Evolutionary conservation across 2,888 invertebrate species (phyloP).

Genomic region (Acronicta aceris): DNA sequence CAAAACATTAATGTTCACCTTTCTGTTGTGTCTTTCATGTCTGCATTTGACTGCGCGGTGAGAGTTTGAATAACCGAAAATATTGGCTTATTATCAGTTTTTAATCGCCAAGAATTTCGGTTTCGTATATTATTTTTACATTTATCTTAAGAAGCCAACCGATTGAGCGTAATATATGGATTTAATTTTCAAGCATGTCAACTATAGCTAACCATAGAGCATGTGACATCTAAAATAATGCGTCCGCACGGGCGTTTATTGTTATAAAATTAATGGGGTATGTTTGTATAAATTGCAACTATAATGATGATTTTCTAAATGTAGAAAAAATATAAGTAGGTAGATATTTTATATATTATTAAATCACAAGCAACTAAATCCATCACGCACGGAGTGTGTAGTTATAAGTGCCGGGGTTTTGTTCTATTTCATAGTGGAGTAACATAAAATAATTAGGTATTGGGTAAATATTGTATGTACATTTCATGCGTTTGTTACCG

Average conservation of each 20-base stretch:
- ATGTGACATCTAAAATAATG: conserved; percentile 3
- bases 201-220: conserved; percentile 34
- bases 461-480: conserved; percentile 37
- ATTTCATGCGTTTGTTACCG: conserved; percentile 62
- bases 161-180: conserved; percentile 7
- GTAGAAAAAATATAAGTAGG: conserved; percentile 7
- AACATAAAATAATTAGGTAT: conserved; percentile 25
- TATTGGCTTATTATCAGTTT: neutral
- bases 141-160: conserved; percentile 21
- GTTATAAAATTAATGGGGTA: conserved; percentile 27
- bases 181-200: conserved; percentile 22
- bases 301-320: conserved; percentile 14
- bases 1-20: conserved; percentile 1
- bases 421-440: conserved; percentile 46
- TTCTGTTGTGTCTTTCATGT: neutral
- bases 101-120: too few relatives aligned
- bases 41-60: neutral
- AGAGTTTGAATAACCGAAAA: neutral
- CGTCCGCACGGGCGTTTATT: conserved; percentile 10
- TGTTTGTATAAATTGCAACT: conserved; percentile 28
- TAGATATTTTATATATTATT: conserved; percentile 10
- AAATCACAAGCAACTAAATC: conserved; percentile 39
- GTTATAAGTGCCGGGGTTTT: conserved; percentile 57
- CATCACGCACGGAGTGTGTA: conserved; percentile 39
- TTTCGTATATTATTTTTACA: too few relatives aligned